These are phyloP conservation scores for Ormyrus thymus DNA, from an alignment of 2,888 invertebrate species.

Conservation along the genomic window DNA sequence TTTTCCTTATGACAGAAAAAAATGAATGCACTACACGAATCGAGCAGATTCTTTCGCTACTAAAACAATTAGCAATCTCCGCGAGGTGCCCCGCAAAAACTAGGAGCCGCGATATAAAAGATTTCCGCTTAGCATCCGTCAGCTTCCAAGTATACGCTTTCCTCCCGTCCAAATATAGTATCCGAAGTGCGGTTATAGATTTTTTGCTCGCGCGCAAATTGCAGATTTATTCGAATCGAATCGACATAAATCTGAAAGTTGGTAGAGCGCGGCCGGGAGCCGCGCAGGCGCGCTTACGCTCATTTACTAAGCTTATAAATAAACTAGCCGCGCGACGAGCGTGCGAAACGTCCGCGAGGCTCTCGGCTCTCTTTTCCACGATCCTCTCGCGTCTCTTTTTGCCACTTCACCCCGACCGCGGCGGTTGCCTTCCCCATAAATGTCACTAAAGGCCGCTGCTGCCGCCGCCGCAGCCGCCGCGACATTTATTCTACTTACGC, in stretches of 20 bases:
- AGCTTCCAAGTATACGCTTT: too few species aligned
- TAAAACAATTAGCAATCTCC: too few species aligned
- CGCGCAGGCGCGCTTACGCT: not conserved
- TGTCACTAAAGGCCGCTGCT: constrained; percentile 53
- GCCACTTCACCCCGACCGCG: constrained; percentile 32
- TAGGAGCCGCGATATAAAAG: too few species aligned
- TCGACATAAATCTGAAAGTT: constrained; percentile 1
- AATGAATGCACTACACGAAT: too few species aligned
- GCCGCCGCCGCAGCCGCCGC: constrained; percentile 53
- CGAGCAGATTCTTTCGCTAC: too few species aligned
- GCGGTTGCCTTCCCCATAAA: constrained; percentile 55
- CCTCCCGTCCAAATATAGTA: too few species aligned
- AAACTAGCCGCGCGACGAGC: constrained; percentile 9
- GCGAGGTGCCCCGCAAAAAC: too few species aligned
- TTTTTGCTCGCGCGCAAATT: not conserved
- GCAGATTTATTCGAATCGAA: not conserved
- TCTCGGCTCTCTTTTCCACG: constrained; percentile 31
- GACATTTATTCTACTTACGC: constrained; percentile 51
- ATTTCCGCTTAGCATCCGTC: too few species aligned
- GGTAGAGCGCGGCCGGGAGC: not conserved
- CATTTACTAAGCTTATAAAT: constrained; percentile 47
- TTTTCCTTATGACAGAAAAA: too few species aligned
- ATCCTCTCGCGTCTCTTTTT: constrained; percentile 43
- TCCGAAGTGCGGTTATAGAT: too few species aligned
- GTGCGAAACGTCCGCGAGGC: constrained; percentile 33